Conservation (phyloP, 2,113 vertebrate species). For the Catagonus wagneri region DNA sequence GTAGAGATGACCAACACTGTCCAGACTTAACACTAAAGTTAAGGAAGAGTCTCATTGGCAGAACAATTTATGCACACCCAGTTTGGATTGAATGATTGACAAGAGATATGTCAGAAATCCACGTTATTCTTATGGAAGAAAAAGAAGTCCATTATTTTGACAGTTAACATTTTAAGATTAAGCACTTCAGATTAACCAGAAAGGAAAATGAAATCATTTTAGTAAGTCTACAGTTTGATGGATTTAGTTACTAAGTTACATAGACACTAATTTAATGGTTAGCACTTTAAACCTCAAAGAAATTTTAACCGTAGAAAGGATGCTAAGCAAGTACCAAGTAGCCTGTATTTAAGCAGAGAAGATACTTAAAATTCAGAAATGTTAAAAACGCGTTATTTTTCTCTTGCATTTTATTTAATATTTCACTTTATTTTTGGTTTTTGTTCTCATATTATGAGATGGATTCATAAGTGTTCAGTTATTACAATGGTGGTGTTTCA, state of each 20-base stretch:
- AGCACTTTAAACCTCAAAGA: slow-evolving; percentile 31
- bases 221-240: background rate
- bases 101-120: slow-evolving; percentile 57
- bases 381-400: background rate
- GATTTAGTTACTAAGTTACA: slow-evolving; percentile 65
- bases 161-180: slow-evolving; percentile 74
- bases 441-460: background rate
- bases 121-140: slow-evolving; percentile 21
- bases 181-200: slow-evolving; percentile 46
- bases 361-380: slow-evolving; percentile 16
- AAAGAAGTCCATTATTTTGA: slow-evolving; percentile 52
- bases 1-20: background rate
- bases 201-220: slow-evolving; percentile 12
- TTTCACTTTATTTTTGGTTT: background rate
- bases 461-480: background rate
- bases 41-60: background rate
- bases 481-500: background rate
- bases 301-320: background rate
- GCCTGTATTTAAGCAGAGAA: slow-evolving; percentile 3
- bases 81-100: slow-evolving; percentile 39
- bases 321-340: slow-evolving; percentile 5
- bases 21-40: slow-evolving; percentile 24
- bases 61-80: slow-evolving; percentile 5
- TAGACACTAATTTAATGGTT: slow-evolving; percentile 69
- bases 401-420: background rate